Evolutionary conservation across 2,797 vertebrate species (phyloP).

Genomic region (Sebastes baramenuke): DNA sequence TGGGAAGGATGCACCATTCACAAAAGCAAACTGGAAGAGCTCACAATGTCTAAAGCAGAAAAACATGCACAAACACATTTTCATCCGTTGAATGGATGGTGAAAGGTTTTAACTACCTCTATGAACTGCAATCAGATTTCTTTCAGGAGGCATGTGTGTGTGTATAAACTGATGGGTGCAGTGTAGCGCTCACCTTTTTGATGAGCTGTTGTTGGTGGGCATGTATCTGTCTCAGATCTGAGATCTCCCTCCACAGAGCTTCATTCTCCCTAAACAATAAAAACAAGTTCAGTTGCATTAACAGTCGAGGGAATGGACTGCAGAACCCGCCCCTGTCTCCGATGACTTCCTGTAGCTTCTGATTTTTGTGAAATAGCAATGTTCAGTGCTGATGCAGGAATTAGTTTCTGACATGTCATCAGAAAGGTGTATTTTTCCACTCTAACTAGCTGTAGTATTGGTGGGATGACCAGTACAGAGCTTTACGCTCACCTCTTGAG

Average conservation of each 20-base stretch:
- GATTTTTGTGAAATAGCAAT: not conserved
- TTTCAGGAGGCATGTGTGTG: not conserved
- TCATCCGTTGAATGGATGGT: not conserved
- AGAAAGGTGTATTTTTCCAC: not conserved
- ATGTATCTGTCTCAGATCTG: constrained; percentile 94
- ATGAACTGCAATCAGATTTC: not conserved
- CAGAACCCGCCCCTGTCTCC: not conserved
- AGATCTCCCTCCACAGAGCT: constrained; percentile 93
- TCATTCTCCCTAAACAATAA: constrained; percentile 90
- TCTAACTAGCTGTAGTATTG: too few species aligned
- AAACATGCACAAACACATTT: not conserved
- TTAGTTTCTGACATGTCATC: not conserved
- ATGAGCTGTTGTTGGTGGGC: constrained; percentile 94
- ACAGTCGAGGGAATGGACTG: not conserved
- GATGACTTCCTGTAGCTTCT: not conserved
- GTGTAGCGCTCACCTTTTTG: constrained; percentile 84
- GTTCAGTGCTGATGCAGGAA: not conserved
- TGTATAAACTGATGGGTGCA: not conserved
- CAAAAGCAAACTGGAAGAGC: not conserved
- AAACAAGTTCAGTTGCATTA: not conserved
- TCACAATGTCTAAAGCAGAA: not conserved
- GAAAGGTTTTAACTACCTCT: not conserved
- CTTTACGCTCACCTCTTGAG: constrained; percentile 88
- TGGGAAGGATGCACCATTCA: not conserved
- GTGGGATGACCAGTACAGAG: not conserved